Evolutionary conservation across 2,797 vertebrate genomes (phyloP).

Genomic region (Etheostoma perlongum): DNA sequence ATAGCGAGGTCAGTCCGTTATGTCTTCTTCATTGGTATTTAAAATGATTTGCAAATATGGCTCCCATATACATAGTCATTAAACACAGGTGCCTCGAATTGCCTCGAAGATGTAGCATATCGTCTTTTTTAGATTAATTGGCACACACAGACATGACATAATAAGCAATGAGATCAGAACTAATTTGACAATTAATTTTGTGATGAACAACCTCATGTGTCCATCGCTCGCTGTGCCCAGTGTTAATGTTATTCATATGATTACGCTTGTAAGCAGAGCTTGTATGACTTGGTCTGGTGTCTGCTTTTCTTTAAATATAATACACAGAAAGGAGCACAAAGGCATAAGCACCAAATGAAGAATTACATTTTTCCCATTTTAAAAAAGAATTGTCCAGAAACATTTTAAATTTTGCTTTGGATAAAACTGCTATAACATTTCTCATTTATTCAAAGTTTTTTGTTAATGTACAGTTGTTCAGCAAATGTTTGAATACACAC

Average conservation of each 20-base stretch:
- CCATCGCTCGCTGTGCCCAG: slow-evolving; percentile 8
- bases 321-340: slow-evolving; percentile 7
- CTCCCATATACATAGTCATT: slow-evolving; percentile 78
- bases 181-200: slow-evolving; percentile 72
- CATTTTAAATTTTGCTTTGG: too few relatives aligned
- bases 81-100: slow-evolving; percentile 71
- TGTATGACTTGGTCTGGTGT: slow-evolving; percentile 8
- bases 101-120: slow-evolving; percentile 49
- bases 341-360: not conserved
- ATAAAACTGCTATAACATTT: not conserved
- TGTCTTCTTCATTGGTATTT: slow-evolving; percentile 80
- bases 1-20: slow-evolving; percentile 70
- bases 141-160: slow-evolving; percentile 77
- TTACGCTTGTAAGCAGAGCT: slow-evolving; percentile 22
- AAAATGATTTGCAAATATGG: slow-evolving; percentile 85
- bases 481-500: not conserved
- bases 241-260: slow-evolving; percentile 48
- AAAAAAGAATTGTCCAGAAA: not conserved
- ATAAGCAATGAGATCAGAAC: slow-evolving; percentile 80
- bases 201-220: slow-evolving; percentile 43
- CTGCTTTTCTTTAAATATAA: slow-evolving; percentile 1
- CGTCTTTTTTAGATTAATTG: slow-evolving; percentile 69
- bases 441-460: not conserved
- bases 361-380: not conserved
- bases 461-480: not conserved